Conservation (phyloP, 2,888 invertebrate species). For the Tanaodytes sp. region DNA sequence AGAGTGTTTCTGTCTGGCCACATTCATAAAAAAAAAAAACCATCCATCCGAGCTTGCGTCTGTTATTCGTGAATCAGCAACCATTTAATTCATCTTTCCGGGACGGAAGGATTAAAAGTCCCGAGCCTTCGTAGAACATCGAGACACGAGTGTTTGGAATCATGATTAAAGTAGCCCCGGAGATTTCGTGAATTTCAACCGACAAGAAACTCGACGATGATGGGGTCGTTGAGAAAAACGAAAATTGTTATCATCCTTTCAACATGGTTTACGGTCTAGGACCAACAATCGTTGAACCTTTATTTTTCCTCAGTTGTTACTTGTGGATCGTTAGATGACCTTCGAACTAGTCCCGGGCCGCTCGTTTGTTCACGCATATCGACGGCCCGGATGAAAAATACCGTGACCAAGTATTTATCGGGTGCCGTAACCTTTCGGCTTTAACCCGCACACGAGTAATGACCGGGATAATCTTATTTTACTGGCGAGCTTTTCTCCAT, state of each 20-base stretch:
- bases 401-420: constrained; percentile 28
- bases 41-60: too few relatives aligned
- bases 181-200: too few relatives aligned
- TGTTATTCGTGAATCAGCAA: too few relatives aligned
- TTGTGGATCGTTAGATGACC: constrained; percentile 14
- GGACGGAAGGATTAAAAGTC: too few relatives aligned
- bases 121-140: too few relatives aligned
- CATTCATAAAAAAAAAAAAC: neutral
- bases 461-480: constrained; percentile 41
- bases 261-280: neutral
- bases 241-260: constrained; percentile 15
- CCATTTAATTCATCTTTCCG: too few relatives aligned
- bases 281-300: constrained; percentile 16
- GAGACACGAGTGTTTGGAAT: too few relatives aligned
- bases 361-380: constrained; percentile 22
- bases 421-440: constrained; percentile 22
- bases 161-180: too few relatives aligned
- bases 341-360: constrained; percentile 9
- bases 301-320: too few relatives aligned
- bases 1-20: neutral
- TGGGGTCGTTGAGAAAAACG: too few relatives aligned
- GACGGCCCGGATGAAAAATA: constrained; percentile 4
- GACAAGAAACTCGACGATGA: too few relatives aligned
- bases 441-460: constrained; percentile 32
- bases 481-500: constrained; percentile 30